phyloP scores from a whole-genome alignment of 2,888 invertebrate genomes.

The Dendrolimus pini region DNA sequence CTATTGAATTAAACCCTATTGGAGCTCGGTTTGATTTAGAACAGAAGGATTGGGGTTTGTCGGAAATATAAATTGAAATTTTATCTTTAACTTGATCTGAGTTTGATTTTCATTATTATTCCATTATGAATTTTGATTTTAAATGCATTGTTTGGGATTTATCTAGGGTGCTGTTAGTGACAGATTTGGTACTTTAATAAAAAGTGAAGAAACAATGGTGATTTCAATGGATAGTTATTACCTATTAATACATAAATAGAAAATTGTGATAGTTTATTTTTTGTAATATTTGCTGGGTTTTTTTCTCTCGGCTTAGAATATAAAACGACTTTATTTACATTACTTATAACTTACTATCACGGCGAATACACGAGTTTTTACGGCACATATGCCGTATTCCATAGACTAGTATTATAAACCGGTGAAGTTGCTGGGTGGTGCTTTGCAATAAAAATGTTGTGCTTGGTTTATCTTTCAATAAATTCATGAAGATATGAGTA shows the following conservation, averaged over 20 bases:
- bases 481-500: no score
- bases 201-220: not conserved
- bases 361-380: not conserved
- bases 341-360: not conserved
- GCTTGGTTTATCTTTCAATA: no score
- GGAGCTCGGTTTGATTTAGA: slow-evolving; percentile 57
- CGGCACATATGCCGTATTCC: no score
- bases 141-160: slow-evolving; percentile 13
- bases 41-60: slow-evolving; percentile 40
- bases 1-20: slow-evolving; percentile 3
- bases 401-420: no score
- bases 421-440: no score
- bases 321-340: not conserved
- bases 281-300: not conserved
- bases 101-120: slow-evolving; percentile 26
- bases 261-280: not conserved
- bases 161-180: slow-evolving; percentile 9
- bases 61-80: slow-evolving; percentile 24
- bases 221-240: not conserved
- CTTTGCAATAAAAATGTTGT: no score
- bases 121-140: slow-evolving; percentile 18
- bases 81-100: slow-evolving; percentile 22
- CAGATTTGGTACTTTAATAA: slow-evolving; percentile 2
- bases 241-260: not conserved
- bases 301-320: not conserved